Evolutionary conservation across 30 jellyfish, hydroid and myxozoan genomes (phyloP).

Genomic region (Mastigias papua): DNA sequence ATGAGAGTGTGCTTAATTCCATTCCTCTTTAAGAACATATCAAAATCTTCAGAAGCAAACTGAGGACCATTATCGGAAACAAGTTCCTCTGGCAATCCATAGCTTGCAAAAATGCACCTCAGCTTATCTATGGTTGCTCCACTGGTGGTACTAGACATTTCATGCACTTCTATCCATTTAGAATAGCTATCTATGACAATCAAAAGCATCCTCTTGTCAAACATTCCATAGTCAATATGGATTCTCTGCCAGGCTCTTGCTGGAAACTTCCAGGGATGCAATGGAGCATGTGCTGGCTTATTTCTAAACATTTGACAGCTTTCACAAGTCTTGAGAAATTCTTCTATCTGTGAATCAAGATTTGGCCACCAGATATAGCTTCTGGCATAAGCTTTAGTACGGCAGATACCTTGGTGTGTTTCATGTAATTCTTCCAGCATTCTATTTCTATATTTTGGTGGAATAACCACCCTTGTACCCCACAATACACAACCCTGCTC

Average conservation of each 20-base stretch:
- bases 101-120: conserved; percentile 43
- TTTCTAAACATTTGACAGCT: conserved; percentile 18
- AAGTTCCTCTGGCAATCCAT: conserved; percentile 60
- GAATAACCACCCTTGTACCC: conserved; percentile 64
- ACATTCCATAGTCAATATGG: conserved; percentile 50
- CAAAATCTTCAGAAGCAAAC: conserved; percentile 27
- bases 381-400: conserved; percentile 48
- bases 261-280: conserved; percentile 7
- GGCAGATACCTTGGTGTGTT: conserved; percentile 54
- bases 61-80: conserved; percentile 58
- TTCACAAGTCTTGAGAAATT: conserved; percentile 39
- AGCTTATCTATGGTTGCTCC: conserved; percentile 60
- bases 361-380: conserved; percentile 12
- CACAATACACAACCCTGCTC: conserved; percentile 16
- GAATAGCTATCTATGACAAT: conserved; percentile 27
- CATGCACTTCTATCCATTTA: conserved; percentile 64
- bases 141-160: conserved; percentile 47
- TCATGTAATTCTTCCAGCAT: conserved; percentile 39
- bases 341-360: conserved; percentile 17
- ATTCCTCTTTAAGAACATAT: conserved; percentile 24
- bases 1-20: conserved; percentile 20
- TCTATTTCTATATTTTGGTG: conserved; percentile 26
- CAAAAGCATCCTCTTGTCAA: not conserved
- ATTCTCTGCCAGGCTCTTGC: conserved; percentile 48
- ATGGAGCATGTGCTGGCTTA: conserved; percentile 35